phyloP scores from a whole-genome alignment of 2,113 vertebrate species.

The Esox niger region DNA sequence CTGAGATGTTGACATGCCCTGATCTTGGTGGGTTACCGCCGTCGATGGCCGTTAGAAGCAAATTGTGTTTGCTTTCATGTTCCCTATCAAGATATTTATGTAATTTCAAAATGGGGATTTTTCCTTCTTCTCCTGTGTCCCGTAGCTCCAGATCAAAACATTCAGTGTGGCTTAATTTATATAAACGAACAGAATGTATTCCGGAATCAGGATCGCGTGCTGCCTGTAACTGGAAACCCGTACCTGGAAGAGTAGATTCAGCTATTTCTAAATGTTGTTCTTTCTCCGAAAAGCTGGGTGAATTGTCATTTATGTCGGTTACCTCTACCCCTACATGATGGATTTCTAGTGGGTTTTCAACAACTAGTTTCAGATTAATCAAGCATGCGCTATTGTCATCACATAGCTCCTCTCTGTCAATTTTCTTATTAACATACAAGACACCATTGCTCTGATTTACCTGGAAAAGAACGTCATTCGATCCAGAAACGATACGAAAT shows the following conservation, averaged over 20 bases:
- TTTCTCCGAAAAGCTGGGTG: conserved; percentile 21
- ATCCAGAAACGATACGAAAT: conserved; percentile 29
- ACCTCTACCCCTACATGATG: conserved; percentile 29
- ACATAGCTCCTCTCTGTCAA: conserved; percentile 41
- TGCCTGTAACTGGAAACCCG: conserved; percentile 26
- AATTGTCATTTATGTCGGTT: conserved; percentile 39
- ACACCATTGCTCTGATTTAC: conserved; percentile 52
- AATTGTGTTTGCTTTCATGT: too few species aligned
- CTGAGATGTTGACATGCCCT: too few species aligned
- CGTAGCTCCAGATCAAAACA: too few species aligned
- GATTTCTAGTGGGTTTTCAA: conserved; percentile 34
- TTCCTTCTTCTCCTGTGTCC: too few species aligned
- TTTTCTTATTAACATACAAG: conserved; percentile 47
- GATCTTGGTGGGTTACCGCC: too few species aligned
- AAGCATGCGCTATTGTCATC: conserved; percentile 19
- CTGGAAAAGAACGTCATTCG: conserved; percentile 48
- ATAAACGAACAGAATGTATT: too few species aligned
- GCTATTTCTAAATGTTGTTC: conserved; percentile 26
- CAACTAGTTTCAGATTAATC: conserved; percentile 29
- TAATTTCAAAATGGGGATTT: not conserved
- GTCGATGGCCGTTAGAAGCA: too few species aligned
- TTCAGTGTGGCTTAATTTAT: too few species aligned
- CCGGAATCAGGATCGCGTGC: conserved; percentile 7
- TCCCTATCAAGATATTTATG: not conserved
- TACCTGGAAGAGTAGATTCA: conserved; percentile 21